Percentiles rank a stretch among this genome's conserved stretches.
Evolutionary conservation across 2,888 invertebrate species (phyloP).

Genomic region (Eurytoma adleriae): DNA sequence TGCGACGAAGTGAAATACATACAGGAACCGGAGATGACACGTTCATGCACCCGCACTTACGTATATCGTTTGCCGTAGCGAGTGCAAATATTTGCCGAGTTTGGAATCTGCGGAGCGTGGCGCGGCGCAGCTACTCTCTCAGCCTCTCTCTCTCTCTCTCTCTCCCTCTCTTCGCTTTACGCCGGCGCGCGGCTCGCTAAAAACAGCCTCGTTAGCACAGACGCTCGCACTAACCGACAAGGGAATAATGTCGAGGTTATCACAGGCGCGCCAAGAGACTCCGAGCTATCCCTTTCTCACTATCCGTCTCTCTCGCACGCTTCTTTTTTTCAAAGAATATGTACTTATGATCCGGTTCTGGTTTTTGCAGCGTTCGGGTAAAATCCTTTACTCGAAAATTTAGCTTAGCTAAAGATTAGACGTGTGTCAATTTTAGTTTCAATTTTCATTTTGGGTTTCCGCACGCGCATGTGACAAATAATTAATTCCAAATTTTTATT

Average conservation of each 20-base stretch:
- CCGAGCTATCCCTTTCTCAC: not conserved
- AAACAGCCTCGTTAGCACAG: slow-evolving; percentile 62
- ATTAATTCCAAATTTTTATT: no score
- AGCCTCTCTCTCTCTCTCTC: not conserved
- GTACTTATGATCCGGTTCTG: not conserved
- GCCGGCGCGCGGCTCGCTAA: slow-evolving; percentile 51
- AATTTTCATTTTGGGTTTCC: no score
- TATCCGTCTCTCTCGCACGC: no score
- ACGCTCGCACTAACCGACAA: slow-evolving; percentile 41
- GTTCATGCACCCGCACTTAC: not conserved
- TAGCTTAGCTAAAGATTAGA: no score
- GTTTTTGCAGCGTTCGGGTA: no score
- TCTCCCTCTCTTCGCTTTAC: not conserved
- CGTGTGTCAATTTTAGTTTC: no score
- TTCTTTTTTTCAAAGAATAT: slow-evolving; percentile 13
- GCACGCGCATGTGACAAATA: no score
- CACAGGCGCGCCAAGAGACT: slow-evolving; percentile 20
- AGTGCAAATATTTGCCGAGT: slow-evolving; percentile 44
- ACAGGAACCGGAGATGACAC: not conserved
- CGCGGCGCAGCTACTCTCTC: not conserved
- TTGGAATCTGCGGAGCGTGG: slow-evolving; percentile 31
- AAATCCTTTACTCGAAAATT: no score
- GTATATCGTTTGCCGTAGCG: not conserved
- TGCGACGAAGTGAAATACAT: not conserved
- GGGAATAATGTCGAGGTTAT: slow-evolving; percentile 64